A percentile compares a stretch with the other conserved stretches of the same genome.
Conservation (phyloP, 2,797 vertebrate genomes). For the Phyllotis vaccarum region DNA sequence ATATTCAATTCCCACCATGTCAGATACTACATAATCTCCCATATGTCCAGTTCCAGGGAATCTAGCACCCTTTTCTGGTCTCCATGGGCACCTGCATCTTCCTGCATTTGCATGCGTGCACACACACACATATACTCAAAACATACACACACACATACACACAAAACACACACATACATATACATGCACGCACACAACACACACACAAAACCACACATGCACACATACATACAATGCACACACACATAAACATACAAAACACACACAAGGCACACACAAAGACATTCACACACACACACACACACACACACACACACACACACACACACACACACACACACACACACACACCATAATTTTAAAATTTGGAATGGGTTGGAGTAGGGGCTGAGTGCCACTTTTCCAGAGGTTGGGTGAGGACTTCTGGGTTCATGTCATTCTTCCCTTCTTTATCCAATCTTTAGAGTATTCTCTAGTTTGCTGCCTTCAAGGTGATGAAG, state of each 20-base stretch:
- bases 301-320: neutral
- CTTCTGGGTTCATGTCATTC: neutral
- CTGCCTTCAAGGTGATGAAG: neutral
- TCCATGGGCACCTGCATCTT: neutral
- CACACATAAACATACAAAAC: no score
- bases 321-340: no score
- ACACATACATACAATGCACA: no score
- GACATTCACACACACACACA: no score
- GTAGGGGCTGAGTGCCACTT: constrained; percentile 34
- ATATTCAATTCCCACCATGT: neutral
- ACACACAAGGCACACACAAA: no score
- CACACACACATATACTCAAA: no score
- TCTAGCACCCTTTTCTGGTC: neutral
- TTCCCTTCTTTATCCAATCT: neutral
- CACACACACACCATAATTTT: neutral
- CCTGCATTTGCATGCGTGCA: no score
- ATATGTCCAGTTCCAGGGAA: neutral
- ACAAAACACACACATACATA: no score
- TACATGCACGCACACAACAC: no score
- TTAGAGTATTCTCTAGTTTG: constrained; percentile 52
- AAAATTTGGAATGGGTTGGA: neutral
- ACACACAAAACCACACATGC: no score
- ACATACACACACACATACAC: no score
- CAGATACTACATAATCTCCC: neutral
- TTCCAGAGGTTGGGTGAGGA: neutral